phyloP scores from a whole-genome alignment of 2,797 vertebrate species.

The Myotis pilosus region DNA sequence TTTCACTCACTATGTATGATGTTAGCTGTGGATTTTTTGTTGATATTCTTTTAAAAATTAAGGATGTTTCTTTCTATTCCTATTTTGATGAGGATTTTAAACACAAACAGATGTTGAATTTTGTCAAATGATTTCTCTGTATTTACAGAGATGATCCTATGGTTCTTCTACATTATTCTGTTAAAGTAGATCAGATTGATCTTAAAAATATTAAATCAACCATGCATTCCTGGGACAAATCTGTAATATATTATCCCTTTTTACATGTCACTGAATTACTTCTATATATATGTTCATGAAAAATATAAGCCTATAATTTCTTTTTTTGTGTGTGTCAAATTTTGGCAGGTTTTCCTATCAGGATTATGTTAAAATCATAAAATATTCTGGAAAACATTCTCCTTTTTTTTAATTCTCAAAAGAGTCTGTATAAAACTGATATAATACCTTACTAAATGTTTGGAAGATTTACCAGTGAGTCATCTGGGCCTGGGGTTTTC shows the following conservation, averaged over 20 bases:
- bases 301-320: background rate
- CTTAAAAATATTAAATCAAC: slow-evolving; percentile 42
- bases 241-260: background rate
- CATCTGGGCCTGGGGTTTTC: background rate
- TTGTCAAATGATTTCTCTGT: background rate
- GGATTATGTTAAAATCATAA: background rate
- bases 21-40: background rate
- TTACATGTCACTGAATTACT: background rate
- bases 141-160: background rate
- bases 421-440: background rate
- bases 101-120: background rate
- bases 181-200: background rate
- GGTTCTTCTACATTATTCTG: background rate
- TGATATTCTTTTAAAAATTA: background rate
- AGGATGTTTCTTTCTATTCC: background rate
- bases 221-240: background rate
- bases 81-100: background rate
- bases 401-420: background rate
- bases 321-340: background rate
- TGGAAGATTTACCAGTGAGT: background rate
- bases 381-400: background rate
- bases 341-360: background rate
- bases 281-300: background rate
- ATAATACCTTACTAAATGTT: background rate
- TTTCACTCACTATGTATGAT: background rate